Base-by-base conservation (phyloP, 2,888 invertebrate species). In the Ischnura elegans region DNA sequence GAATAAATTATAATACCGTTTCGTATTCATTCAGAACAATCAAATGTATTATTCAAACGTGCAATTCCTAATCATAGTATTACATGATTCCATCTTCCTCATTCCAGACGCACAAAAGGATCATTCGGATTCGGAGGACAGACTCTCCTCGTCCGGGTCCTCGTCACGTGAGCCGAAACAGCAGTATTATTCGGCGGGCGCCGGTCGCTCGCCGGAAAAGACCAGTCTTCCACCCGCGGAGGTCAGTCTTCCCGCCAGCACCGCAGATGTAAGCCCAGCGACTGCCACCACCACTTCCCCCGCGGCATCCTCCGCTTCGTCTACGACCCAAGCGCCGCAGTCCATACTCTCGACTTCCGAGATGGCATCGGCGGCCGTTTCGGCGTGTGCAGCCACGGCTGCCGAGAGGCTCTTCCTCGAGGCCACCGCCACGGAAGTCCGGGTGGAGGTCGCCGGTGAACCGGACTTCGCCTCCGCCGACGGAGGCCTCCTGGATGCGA, bases 321-420 rank as follows among this genome's bases (percentile, higher is more conserved):
- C 51, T 51, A 84, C 87, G 10, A 61, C 94, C 36, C 43, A 94
- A 16, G 55, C 94, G 85, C 90, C 94, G 43, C n/a, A n/a, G n/a
- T 93, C 94, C 42, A 87, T 93, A 66, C 94, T 94, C 87, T 66
- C 93, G 87, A 84, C 93, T 5, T 86, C 94, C 19, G 93, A 87
- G 13, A 90, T 93, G 45, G 55, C 61, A 5, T 66, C 86, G 21
- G 51, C 94, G n/a, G 47, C 85, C 55, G 93, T 93, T 43, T 93
- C 90, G 10, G 55, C 87, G 2, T 93, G 93, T 43, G 93, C 84
- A 10, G 61, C 61, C 21, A 87, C 87, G 19, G 87, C 87, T 3
- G 90, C 90, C 1, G 61, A 90, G n/a, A 55, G 90, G 16, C 43
- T 90, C 6, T 84, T 93, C 47, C 85, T 84, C n/a, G 90, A 90